phyloP scores from a whole-genome alignment of 2,797 vertebrate species.

The Gymnothorax javanicus region DNA sequence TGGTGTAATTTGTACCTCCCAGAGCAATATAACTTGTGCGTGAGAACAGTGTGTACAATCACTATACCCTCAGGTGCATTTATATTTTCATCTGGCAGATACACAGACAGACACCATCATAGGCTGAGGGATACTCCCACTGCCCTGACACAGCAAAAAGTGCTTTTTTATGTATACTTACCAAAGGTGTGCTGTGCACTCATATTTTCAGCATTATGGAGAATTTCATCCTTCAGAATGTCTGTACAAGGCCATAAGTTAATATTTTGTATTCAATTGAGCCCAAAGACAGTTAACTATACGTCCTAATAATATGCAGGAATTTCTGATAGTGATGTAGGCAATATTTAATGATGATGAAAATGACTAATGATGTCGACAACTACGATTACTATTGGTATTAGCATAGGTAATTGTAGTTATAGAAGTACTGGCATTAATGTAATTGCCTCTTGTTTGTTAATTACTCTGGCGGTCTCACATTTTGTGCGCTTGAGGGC shows the following conservation, averaged over 20 bases:
- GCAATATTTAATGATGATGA: neutral
- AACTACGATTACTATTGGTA: neutral
- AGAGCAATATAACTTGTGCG: neutral
- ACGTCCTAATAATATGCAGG: neutral
- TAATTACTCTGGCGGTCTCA: neutral
- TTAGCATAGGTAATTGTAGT: neutral
- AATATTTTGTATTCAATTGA: neutral
- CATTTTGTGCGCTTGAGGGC: neutral
- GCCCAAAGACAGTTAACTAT: neutral
- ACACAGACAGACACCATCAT: neutral
- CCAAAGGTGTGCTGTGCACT: neutral
- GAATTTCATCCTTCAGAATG: too few species aligned
- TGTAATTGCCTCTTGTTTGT: neutral
- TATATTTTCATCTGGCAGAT: neutral
- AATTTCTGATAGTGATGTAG: neutral
- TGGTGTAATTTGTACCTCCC: neutral
- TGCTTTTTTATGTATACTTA: neutral
- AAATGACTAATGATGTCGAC: neutral
- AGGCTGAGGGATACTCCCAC: neutral
- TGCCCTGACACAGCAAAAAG: neutral
- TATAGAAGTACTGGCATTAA: neutral
- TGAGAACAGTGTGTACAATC: neutral
- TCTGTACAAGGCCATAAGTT: too few species aligned
- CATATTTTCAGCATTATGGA: too few species aligned
- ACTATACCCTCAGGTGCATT: neutral